These are phyloP conservation scores for Alviniconcha strummeri DNA, from an alignment of 2,888 invertebrate genomes.

Conservation along the genomic window DNA sequence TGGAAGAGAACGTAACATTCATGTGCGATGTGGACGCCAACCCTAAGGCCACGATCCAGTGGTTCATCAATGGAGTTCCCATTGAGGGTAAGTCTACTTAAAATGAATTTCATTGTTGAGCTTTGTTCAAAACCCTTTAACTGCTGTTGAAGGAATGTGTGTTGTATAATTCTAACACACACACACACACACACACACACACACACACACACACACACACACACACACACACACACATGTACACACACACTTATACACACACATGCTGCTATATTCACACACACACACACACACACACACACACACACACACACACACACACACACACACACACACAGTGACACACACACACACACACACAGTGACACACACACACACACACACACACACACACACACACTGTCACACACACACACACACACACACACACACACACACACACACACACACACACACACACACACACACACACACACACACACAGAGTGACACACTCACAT, in stretches of 20 bases:
- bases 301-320: not conserved
- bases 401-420: not conserved
- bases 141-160: not conserved
- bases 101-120: not conserved
- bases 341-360: not conserved
- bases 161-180: not conserved
- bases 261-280: not conserved
- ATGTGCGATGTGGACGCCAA: slow-evolving; percentile 91
- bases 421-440: not conserved
- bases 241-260: not conserved
- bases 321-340: not conserved
- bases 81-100: slow-evolving; percentile 66
- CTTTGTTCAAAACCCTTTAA: too few relatives aligned
- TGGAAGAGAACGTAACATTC: slow-evolving; percentile 92
- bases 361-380: not conserved
- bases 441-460: not conserved
- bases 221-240: not conserved
- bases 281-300: not conserved
- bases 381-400: not conserved
- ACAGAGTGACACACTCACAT: not conserved
- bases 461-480: not conserved
- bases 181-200: not conserved
- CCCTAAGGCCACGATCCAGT: slow-evolving; percentile 91
- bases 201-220: not conserved
- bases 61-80: slow-evolving; percentile 97